A percentile compares a stretch with the other conserved stretches of the same genome.
Evolutionary conservation across 1,140 invertebrate genomes (phyloP).

Genomic region (Cydia amplana): DNA sequence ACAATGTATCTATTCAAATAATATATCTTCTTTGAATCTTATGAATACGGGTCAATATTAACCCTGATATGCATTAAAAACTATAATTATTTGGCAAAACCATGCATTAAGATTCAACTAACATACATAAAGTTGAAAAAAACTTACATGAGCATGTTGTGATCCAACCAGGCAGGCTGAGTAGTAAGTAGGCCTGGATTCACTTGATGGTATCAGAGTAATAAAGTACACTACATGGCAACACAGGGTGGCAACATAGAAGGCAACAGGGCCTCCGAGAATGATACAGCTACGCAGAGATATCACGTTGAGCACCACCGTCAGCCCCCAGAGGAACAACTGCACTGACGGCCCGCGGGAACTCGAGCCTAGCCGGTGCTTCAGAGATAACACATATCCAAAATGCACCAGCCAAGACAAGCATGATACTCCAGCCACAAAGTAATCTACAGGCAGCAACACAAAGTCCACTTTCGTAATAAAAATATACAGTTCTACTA

Average conservation of each 20-base stretch:
- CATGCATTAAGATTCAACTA: too few species aligned
- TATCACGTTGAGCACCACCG: conserved; percentile 82
- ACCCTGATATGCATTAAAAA: background rate
- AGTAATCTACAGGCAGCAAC: conserved; percentile 83
- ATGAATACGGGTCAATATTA: background rate
- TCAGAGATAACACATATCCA: conserved; percentile 85
- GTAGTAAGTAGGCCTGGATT: conserved; percentile 74
- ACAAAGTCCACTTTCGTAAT: conserved; percentile 70
- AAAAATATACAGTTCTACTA: conserved; percentile 83
- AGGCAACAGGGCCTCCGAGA: conserved; percentile 63
- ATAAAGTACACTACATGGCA: conserved; percentile 82
- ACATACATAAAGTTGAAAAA: background rate
- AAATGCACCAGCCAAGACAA: conserved; percentile 90
- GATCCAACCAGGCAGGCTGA: conserved; percentile 76
- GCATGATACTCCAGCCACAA: conserved; percentile 84
- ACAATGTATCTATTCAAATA: conserved; percentile 14
- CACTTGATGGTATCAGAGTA: conserved; percentile 82
- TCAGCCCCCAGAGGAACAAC: conserved; percentile 83
- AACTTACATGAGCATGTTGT: conserved; percentile 79
- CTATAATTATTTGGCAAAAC: too few species aligned
- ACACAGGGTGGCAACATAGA: conserved; percentile 78
- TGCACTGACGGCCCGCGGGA: conserved; percentile 86
- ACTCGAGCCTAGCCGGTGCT: conserved; percentile 82
- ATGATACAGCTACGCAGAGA: conserved; percentile 77
- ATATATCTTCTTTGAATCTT: conserved; percentile 26